A percentile compares a stretch with the other conserved stretches of the same genome.
Evolutionary conservation across 2,888 invertebrate genomes (phyloP).

Genomic region (Trichogramma dendrolimi): DNA sequence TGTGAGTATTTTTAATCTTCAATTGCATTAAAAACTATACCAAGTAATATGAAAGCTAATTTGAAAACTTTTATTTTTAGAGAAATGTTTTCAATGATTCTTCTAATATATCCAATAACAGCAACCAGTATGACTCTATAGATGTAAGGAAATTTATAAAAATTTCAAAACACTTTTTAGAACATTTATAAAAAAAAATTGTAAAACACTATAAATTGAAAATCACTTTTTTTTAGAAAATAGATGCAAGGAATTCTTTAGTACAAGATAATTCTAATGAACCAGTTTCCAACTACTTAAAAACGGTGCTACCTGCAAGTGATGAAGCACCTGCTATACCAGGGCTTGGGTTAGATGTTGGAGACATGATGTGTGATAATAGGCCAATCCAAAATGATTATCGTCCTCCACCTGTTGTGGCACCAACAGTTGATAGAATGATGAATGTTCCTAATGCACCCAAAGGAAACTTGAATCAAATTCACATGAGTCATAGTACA

Average conservation of each 20-base stretch:
- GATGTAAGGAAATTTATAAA: conserved; percentile 38
- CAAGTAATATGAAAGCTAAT: conserved; percentile 1
- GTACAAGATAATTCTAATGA: conserved; percentile 30
- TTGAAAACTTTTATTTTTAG: conserved; percentile 30
- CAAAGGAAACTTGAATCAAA: conserved; percentile 35
- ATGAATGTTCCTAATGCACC: conserved; percentile 34
- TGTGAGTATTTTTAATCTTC: conserved; percentile 37
- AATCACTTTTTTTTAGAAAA: neutral
- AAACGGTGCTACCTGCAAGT: conserved; percentile 56
- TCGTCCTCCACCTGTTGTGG: conserved; percentile 53
- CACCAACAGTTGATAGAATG: conserved; percentile 40
- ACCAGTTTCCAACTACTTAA: conserved; percentile 56
- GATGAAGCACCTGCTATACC: conserved; percentile 46
- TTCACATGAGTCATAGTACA: conserved; percentile 45
- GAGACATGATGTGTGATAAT: conserved; percentile 36
- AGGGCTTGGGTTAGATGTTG: conserved; percentile 45
- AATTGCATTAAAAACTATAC: neutral
- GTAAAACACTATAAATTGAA: neutral
- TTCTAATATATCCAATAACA: conserved; percentile 41
- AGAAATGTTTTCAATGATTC: conserved; percentile 48
- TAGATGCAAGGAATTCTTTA: neutral
- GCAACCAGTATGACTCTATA: conserved; percentile 44
- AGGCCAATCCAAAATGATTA: conserved; percentile 42
- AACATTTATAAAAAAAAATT: neutral
- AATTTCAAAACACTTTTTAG: neutral